Percentiles rank a stretch among this genome's conserved stretches.
Evolutionary conservation across 2,113 vertebrate species (phyloP).

Genomic region (Chiloscyllium plagiosum): DNA sequence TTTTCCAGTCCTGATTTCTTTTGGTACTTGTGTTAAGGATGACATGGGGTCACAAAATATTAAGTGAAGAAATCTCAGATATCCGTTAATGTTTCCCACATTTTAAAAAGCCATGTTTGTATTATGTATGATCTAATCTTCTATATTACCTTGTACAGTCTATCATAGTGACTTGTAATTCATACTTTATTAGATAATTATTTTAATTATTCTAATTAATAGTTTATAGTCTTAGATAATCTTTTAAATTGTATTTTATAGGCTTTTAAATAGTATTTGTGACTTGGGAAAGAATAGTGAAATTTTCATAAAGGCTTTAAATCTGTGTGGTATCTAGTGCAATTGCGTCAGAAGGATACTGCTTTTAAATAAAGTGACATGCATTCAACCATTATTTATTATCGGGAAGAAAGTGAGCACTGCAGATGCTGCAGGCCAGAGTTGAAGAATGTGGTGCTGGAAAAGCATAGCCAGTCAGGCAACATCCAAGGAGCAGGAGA

Average conservation of each 20-base stretch:
- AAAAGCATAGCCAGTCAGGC: no score
- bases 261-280: not conserved
- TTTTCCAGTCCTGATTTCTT: not conserved
- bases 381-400: not conserved
- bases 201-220: not conserved
- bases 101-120: not conserved
- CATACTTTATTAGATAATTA: not conserved
- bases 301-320: not conserved
- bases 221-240: not conserved
- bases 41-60: not conserved
- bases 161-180: not conserved
- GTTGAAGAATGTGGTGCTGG: no score
- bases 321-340: not conserved
- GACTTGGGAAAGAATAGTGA: not conserved
- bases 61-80: not conserved
- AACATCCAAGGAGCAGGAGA: no score
- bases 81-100: not conserved
- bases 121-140: not conserved
- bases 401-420: no score
- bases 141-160: not conserved
- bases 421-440: no score
- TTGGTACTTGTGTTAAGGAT: not conserved
- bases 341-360: not conserved
- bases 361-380: not conserved
- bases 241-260: not conserved